These are phyloP conservation scores for Pavo muticus DNA, from an alignment of 2,113 vertebrate genomes.

Conservation along the genomic window DNA sequence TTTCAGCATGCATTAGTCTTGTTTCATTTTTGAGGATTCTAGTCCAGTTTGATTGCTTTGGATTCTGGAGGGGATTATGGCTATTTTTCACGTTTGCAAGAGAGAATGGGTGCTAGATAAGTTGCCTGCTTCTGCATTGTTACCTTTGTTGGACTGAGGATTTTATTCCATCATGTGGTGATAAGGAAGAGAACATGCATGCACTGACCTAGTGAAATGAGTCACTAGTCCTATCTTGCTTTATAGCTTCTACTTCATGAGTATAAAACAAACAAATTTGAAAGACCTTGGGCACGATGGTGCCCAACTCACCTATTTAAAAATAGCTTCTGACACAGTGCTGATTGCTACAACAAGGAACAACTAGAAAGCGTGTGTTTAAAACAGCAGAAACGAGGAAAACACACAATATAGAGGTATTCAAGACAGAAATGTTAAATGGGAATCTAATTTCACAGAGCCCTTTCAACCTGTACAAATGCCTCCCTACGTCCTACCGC, in stretches of 20 bases:
- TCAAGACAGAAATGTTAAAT: neutral
- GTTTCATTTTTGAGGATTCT: neutral
- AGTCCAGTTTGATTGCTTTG: neutral
- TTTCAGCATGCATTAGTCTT: neutral
- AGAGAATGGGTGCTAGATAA: neutral
- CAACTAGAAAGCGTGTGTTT: neutral
- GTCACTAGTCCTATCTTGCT: neutral
- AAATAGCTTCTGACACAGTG: neutral
- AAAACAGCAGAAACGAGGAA: neutral
- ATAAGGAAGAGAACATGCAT: neutral
- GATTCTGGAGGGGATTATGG: neutral
- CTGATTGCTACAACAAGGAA: neutral
- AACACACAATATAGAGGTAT: neutral
- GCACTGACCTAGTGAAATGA: neutral
- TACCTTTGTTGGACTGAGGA: neutral
- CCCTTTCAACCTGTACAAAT: neutral
- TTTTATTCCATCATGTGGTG: neutral
- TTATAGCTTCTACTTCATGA: neutral
- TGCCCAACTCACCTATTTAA: neutral
- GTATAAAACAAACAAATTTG: neutral
- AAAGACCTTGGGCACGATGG: neutral
- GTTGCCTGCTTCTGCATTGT: neutral
- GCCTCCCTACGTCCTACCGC: neutral
- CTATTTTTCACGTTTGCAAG: neutral
- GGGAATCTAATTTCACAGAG: neutral